Evolutionary conservation across 2,797 vertebrate genomes (phyloP), one percentile per base, ranked within the genome.

Genomic region (Pampus argenteus): DNA sequence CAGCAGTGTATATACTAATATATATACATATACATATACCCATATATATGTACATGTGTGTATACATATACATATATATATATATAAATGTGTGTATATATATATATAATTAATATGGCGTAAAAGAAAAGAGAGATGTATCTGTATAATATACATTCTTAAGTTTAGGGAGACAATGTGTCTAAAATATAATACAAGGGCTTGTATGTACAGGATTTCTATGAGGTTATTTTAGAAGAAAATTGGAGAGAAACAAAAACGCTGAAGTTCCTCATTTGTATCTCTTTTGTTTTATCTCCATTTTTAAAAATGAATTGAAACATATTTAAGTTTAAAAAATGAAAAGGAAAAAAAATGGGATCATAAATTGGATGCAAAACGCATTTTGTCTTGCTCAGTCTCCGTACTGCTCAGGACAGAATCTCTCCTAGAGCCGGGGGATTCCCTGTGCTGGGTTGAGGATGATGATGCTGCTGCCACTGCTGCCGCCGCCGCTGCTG

Each of bases 331-430:
- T 92, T 83, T 78, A 89, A 87, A 86, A 88, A 89, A 84, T 67
- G 52, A 81, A 84, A 83, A 66, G 31, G 22, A 34, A 48, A 71
- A 71, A 73, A 94, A 92, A 92, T 73, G 90, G 89, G 94, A 97
- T 99, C 97, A 99, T 96, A 99, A 97, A 95, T 99, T 99, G 72
- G 98, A 98, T 74, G 98, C 95, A 85, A 99, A 99, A 56, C 97
- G 95, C 88, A 97, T 97, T 93, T 98, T 99, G 90, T 99, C 98
- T 94, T 96, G 95, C 75, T 99, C 97, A 68, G 95, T 96, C 91
- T 99, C 97, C 93, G 96, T 95, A 93, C 94, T 96, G 92, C 93
- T 98, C 95, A 96, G 95, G 94, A 97, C 95, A 64, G 97, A 96
- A 93, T 95, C 95, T 93, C 94, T 94, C 84, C 95, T 93, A 61